phyloP scores from a whole-genome alignment of 1,140 invertebrate species.

The Euura saliciscinereae region DNA sequence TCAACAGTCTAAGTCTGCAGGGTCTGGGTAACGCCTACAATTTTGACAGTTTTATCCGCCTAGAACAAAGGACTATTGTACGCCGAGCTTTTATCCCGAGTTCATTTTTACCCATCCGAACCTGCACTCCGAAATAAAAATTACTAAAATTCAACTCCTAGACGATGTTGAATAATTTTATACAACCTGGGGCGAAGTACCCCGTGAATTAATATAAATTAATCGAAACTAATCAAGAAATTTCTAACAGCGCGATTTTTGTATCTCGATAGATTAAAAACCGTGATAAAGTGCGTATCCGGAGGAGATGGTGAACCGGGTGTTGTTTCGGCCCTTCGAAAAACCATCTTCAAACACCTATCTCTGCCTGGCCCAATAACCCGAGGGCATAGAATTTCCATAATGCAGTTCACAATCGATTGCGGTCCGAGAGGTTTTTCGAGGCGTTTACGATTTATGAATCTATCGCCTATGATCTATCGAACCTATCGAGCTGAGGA shows the following conservation, averaged over 20 bases:
- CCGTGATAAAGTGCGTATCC: neutral
- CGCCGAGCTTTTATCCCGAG: neutral
- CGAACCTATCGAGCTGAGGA: neutral
- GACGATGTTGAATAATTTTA: too few relatives aligned
- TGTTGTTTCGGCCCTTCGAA: neutral
- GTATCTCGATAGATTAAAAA: too few relatives aligned
- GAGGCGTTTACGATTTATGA: constrained; percentile 7
- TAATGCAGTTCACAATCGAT: constrained; percentile 9
- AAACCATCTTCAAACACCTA: neutral
- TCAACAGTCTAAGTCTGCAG: constrained; percentile 23
- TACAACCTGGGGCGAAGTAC: too few relatives aligned
- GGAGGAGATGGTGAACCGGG: neutral
- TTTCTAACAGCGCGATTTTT: too few relatives aligned
- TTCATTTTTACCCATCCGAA: neutral
- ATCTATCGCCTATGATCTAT: constrained; percentile 12
- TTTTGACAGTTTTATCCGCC: constrained; percentile 13
- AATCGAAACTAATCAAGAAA: too few relatives aligned
- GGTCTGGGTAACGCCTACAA: constrained; percentile 12
- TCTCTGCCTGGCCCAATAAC: constrained; percentile 2
- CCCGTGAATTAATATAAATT: too few relatives aligned
- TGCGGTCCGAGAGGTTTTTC: neutral
- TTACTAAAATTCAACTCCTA: too few relatives aligned
- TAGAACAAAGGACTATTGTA: constrained; percentile 1
- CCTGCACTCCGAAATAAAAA: neutral
- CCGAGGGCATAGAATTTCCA: constrained; percentile 7